Evolutionary conservation across 2,888 invertebrate species (phyloP), one percentile per base, ranked within the genome.

Genomic region (Tinea trinotella): DNA sequence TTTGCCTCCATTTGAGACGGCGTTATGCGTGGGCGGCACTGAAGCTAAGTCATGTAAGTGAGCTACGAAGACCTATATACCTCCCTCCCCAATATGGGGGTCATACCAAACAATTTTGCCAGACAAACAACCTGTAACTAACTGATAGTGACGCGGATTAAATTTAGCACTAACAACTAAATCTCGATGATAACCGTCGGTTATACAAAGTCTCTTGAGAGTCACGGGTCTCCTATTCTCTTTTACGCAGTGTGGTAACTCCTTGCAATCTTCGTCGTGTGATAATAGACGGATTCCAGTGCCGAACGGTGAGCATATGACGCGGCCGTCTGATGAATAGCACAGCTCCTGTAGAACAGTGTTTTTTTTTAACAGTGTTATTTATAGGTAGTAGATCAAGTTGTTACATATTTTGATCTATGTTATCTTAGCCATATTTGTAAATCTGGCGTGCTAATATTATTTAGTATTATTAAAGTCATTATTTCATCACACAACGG

Each of bases 51-150:
- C n/a, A n/a, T n/a, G n/a, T n/a, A n/a, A n/a, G n/a, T n/a, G n/a
- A n/a, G n/a, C n/a, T n/a, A n/a, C n/a, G n/a, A n/a, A n/a, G 9
- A 24, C 24, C 9, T 24, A 24, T 9, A 24, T 24, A 24, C 9
- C 24, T 24, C 5, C 59, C 58, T 82, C 83, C 0, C 84, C 83
- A 59, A 83, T 83, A 57, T 69, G 76, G 0, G 97, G 97, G 68
- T 94, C 93, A 76, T 97, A 94, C 93, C 97, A 97, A 48, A 93
- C 92, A 56, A 97, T 92, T 69, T 93, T 92, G 19, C 97, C 97
- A 57, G 91, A 91, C 48, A 96, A 89, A 75, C 97, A 97, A 12
- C 98, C 98, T 13, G 95, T 95, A 35, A 96, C 97, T 34, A 97
- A 87, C 61, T 96, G 87, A 65, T 93, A 93, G 71, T 96, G 93